phyloP scores from a whole-genome alignment of 2,797 vertebrate species.

The Macropodus opercularis region DNA sequence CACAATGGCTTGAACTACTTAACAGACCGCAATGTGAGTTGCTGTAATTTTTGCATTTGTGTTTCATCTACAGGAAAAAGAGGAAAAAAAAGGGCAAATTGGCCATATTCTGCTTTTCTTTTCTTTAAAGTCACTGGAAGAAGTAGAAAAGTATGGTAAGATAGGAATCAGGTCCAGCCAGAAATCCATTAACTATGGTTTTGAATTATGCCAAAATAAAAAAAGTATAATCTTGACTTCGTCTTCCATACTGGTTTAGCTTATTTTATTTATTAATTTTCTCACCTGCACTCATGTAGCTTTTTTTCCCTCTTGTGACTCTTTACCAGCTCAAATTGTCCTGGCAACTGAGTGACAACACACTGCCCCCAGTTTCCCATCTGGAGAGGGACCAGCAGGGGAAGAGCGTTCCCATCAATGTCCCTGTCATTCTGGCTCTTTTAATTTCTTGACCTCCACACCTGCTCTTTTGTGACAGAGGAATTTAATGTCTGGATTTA shows the following conservation, averaged over 20 bases:
- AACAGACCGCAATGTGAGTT: conserved; percentile 8
- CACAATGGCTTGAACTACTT: conserved; percentile 27
- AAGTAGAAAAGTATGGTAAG: neutral
- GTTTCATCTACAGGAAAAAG: conserved; percentile 7
- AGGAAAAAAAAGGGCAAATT: conserved; percentile 8
- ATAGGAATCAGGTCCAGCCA: neutral
- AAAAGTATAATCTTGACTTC: neutral
- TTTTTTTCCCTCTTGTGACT: neutral
- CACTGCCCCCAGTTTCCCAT: conserved; percentile 17
- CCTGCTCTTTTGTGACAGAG: conserved; percentile 35
- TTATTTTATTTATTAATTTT: conserved; percentile 7
- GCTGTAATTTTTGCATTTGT: conserved; percentile 17
- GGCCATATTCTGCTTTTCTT: neutral
- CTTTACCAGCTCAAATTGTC: conserved; percentile 19
- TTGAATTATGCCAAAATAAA: neutral
- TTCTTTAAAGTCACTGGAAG: neutral
- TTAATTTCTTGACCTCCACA: conserved; percentile 30
- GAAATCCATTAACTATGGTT: neutral
- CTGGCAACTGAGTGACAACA: conserved; percentile 13
- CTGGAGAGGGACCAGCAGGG: conserved; percentile 16
- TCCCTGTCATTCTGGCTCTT: conserved; percentile 17
- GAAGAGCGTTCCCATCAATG: conserved; percentile 8
- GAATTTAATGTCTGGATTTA: conserved; percentile 53
- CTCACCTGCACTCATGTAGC: conserved; percentile 4
- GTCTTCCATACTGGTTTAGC: conserved; percentile 4